Evolutionary conservation across 2,797 vertebrate species (phyloP), one percentile per base, ranked within the genome.

Genomic region (Pseudopleuronectes americanus): DNA sequence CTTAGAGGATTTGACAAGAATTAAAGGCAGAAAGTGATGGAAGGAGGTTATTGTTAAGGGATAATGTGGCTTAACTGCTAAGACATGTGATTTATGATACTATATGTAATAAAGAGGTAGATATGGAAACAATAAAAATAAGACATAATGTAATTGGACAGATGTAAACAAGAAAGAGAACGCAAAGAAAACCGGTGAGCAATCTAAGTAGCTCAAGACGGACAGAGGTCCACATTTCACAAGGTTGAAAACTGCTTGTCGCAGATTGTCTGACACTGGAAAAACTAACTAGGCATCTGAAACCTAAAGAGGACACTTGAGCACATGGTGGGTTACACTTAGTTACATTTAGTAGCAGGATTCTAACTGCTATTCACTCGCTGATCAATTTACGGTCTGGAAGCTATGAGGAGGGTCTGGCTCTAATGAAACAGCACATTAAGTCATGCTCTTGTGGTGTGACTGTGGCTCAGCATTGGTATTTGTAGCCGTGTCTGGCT

Each of bases 151-250:
- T 68, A 76, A 68, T 43, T 19, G 36, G n/a, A 73, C 67, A 77
- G 62, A 80, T 81, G 83, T 90, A 89, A 90, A 90, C 79, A 85
- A 71, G 57, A 67, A 21, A 3, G 67, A 68, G 77, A 87, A 88
- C 80, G 72, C 74, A 88, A 90, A 89, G 79, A 90, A 71, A 63
- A 73, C 47, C 67, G 24, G 67, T 62, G 47, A 62, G 60, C 74
- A 71, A 64, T 78, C 70, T 81, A 89, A 89, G 86, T 76, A 87
- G 47, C 52, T 68, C 57, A 71, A 79, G 64, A 76, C 1, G 24
- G 65, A 79, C 47, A 70, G 48, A 47, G n/a, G 1, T 81, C 51
- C 28, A 57, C 12, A 19, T 79, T 62, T 52, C 49, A 38, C 5
- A 56, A 57, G 43, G 56, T 71, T 65, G 76, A 77, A 76, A 79